phyloP scores from a whole-genome alignment of 2,888 invertebrate species.

The Rutpela maculata region DNA sequence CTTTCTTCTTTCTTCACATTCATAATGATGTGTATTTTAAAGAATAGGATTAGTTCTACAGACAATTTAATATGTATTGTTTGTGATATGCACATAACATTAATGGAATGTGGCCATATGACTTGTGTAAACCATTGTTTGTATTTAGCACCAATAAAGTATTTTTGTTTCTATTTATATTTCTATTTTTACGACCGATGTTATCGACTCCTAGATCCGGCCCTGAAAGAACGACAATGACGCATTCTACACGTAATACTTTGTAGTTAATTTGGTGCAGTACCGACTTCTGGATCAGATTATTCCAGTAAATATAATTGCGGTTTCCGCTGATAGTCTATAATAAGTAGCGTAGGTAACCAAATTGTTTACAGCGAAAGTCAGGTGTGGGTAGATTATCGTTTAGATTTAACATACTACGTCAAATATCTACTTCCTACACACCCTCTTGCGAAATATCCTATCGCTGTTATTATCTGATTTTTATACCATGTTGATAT shows the following conservation, averaged over 20 bases:
- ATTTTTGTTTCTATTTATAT: too few species aligned
- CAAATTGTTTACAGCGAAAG: conserved; percentile 62
- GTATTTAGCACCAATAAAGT: too few species aligned
- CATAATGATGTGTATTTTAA: too few species aligned
- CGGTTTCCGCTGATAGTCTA: conserved; percentile 31
- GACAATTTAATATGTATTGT: too few species aligned
- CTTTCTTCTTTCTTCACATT: too few species aligned
- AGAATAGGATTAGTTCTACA: too few species aligned
- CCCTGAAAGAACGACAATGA: not conserved
- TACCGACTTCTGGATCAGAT: conserved; percentile 24
- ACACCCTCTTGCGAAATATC: conserved; percentile 62
- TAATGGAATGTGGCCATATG: too few species aligned
- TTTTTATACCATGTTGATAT: conserved; percentile 55
- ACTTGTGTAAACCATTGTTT: too few species aligned
- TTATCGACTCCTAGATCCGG: not conserved
- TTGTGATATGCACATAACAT: too few species aligned
- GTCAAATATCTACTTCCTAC: conserved; percentile 63
- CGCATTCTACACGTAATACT: not conserved
- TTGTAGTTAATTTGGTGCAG: conserved; percentile 16
- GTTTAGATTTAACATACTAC: conserved; percentile 59
- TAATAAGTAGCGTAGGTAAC: conserved; percentile 57
- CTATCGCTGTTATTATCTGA: conserved; percentile 60
- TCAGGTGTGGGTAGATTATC: conserved; percentile 59
- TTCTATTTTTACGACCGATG: too few species aligned
- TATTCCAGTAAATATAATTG: conserved; percentile 23